Percentiles rank a stretch among this genome's conserved stretches.
Conservation (phyloP, 2,888 invertebrate genomes). For the Cryptocephalus moraei region DNA sequence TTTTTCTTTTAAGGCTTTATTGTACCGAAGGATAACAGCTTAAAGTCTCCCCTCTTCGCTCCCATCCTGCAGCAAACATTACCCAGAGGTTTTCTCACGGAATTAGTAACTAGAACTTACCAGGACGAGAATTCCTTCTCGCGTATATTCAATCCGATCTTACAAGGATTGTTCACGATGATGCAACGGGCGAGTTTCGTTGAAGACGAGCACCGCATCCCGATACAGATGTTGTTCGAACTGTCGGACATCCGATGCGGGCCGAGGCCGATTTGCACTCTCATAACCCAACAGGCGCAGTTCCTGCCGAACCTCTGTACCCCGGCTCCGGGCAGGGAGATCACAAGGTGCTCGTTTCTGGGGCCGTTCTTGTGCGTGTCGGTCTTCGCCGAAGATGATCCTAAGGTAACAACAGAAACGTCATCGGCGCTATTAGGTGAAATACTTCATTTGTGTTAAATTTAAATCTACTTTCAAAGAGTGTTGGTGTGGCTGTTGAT, state of each 20-base stretch:
- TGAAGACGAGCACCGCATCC: slow-evolving; percentile 54
- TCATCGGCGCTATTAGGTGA: slow-evolving; percentile 4
- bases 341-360: slow-evolving; percentile 74
- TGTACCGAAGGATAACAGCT: slow-evolving; percentile 32
- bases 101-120: slow-evolving; percentile 39
- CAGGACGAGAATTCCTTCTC: slow-evolving; percentile 49
- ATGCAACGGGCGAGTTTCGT: slow-evolving; percentile 62
- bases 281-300: slow-evolving; percentile 50
- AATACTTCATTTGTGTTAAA: too few relatives aligned
- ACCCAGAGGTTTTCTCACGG: slow-evolving; percentile 64
- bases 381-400: slow-evolving; percentile 88
- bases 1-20: slow-evolving; percentile 24
- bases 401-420: slow-evolving; percentile 45
- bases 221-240: slow-evolving; percentile 53
- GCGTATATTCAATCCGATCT: slow-evolving; percentile 53
- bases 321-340: slow-evolving; percentile 73
- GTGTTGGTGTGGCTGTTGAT: too few relatives aligned
- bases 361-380: slow-evolving; percentile 90
- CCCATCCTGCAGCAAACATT: slow-evolving; percentile 58
- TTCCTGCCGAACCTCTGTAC: slow-evolving; percentile 66
- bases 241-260: slow-evolving; percentile 69
- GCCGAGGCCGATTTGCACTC: slow-evolving; percentile 63
- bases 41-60: slow-evolving; percentile 56
- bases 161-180: slow-evolving; percentile 58
- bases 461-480: too few relatives aligned